Percentiles rank a stretch among this genome's conserved stretches.
These are phyloP conservation scores for Sander lucioperca DNA, from an alignment of 2,113 vertebrate genomes.

Conservation along the genomic window DNA sequence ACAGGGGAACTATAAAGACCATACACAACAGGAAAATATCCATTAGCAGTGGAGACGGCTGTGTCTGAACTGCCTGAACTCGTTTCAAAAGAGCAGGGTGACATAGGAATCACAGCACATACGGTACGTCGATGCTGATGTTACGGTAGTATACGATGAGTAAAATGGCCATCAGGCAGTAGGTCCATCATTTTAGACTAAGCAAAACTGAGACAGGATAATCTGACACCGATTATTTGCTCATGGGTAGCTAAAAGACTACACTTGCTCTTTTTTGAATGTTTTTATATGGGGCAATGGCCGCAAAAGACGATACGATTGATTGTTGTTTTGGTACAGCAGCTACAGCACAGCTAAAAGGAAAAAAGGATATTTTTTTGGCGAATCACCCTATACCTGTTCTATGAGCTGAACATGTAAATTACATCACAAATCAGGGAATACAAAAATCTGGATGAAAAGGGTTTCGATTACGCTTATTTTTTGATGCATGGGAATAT, in stretches of 20 bases:
- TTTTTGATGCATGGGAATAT: background rate
- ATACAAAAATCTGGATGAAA: background rate
- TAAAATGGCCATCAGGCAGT: background rate
- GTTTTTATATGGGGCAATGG: too few relatives aligned
- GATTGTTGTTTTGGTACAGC: too few relatives aligned
- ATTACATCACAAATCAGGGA: background rate
- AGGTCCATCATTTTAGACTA: background rate
- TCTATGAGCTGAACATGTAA: background rate
- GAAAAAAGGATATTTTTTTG: background rate
- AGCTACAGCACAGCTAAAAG: too few relatives aligned
- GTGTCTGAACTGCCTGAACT: slow-evolving; percentile 24
- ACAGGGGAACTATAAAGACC: background rate
- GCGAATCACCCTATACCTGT: background rate
- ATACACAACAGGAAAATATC: slow-evolving; percentile 51
- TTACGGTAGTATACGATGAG: too few relatives aligned
- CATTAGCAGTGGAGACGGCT: slow-evolving; percentile 28
- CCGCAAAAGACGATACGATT: too few relatives aligned
- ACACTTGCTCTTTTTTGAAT: background rate
- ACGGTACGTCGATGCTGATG: background rate
- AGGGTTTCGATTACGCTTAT: too few relatives aligned
- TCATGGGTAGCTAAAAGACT: background rate
- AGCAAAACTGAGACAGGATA: background rate
- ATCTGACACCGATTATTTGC: background rate
- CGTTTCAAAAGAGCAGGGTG: background rate
- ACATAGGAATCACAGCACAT: background rate